These are phyloP conservation scores for Alaudala cheleensis DNA, from an alignment of 2,113 vertebrate species.

Conservation along the genomic window DNA sequence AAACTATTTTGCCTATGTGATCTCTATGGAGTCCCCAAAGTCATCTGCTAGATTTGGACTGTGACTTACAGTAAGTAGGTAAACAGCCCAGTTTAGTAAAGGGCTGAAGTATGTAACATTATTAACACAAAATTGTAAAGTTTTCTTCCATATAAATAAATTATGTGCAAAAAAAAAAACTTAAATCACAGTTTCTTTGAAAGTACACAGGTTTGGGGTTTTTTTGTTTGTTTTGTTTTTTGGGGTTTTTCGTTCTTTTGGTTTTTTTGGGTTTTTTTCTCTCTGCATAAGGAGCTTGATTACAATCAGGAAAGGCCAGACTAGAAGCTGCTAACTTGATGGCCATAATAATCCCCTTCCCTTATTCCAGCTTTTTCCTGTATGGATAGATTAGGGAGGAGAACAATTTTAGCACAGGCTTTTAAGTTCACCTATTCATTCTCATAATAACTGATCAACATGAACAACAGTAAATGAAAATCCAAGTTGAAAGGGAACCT, in stretches of 20 bases:
- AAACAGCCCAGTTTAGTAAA: neutral
- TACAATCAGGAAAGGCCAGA: neutral
- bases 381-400: neutral
- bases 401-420: neutral
- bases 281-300: neutral
- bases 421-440: neutral
- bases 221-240: neutral
- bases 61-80: neutral
- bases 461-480: neutral
- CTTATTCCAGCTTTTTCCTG: neutral
- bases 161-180: neutral
- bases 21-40: neutral
- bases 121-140: neutral
- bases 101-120: neutral
- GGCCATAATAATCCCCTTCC: neutral
- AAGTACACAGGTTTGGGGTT: neutral
- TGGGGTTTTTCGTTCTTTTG: no score
- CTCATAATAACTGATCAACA: neutral
- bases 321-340: neutral
- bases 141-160: neutral
- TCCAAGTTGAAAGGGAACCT: neutral
- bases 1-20: neutral
- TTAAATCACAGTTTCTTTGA: neutral
- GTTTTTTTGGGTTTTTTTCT: accelerated
- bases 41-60: neutral